Conservation (phyloP, 1,140 invertebrate genomes). For the Magallana angulata region DNA sequence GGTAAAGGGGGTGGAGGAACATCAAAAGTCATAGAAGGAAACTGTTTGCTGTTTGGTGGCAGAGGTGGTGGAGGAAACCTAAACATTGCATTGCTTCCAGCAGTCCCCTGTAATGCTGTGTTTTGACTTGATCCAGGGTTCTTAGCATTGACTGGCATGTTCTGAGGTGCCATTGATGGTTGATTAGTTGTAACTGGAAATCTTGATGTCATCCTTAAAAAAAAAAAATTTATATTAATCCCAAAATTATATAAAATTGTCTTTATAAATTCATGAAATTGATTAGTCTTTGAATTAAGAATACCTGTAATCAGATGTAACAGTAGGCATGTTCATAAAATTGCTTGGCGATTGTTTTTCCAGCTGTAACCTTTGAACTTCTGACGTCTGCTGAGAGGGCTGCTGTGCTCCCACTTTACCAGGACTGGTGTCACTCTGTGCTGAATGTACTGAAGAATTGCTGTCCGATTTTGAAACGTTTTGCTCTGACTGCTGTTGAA, state of each 20-base stretch:
- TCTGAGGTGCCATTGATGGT: not conserved
- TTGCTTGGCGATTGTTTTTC: slow-evolving; percentile 32
- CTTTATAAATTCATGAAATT: too few relatives aligned
- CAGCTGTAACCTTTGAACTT: slow-evolving; percentile 28
- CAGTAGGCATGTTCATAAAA: slow-evolving; percentile 38
- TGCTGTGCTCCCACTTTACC: not conserved
- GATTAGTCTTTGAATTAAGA: not conserved
- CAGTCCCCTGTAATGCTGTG: slow-evolving; percentile 20
- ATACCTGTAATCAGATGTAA: slow-evolving; percentile 47
- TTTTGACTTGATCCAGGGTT: not conserved
- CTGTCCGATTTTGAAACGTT: not conserved
- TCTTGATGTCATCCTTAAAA: slow-evolving; percentile 12
- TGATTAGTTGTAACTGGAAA: slow-evolving; percentile 2
- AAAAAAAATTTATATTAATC: not conserved
- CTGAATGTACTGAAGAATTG: slow-evolving; percentile 1
- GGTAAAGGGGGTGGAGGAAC: slow-evolving; percentile 18
- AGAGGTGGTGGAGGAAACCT: slow-evolving; percentile 42
- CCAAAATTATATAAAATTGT: too few relatives aligned
- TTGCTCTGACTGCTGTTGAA: slow-evolving; percentile 46
- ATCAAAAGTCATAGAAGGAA: slow-evolving; percentile 18
- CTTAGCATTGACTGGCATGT: not conserved
- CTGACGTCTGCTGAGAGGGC: slow-evolving; percentile 18
- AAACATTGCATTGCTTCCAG: slow-evolving; percentile 47
- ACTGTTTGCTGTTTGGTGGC: slow-evolving; percentile 44
- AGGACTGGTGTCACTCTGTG: not conserved